Evolutionary conservation across 2,113 vertebrate genomes (phyloP).

Genomic region (Brevimyrus niger): DNA sequence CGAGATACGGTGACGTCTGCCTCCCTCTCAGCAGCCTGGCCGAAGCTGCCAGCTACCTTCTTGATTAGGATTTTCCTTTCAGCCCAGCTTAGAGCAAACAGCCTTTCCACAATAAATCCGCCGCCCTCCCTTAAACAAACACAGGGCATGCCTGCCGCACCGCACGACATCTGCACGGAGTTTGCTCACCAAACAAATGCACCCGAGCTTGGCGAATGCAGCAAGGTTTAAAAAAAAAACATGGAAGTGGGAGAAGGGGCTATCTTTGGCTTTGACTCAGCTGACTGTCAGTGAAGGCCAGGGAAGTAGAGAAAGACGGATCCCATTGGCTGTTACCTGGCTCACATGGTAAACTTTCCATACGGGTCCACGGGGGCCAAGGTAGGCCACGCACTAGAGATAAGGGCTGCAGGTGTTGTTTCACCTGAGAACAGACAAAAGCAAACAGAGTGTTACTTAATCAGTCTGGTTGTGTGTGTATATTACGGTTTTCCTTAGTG

Average conservation of each 20-base stretch:
- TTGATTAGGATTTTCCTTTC: slow-evolving; percentile 13
- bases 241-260: not conserved
- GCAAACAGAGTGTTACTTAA: slow-evolving; percentile 16
- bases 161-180: slow-evolving; percentile 39
- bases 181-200: slow-evolving; percentile 51
- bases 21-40: slow-evolving; percentile 9
- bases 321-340: not conserved
- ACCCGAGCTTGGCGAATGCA: slow-evolving; percentile 19
- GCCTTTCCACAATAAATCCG: not conserved
- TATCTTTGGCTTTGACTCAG: slow-evolving; percentile 6
- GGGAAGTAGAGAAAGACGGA: not conserved
- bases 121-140: slow-evolving; percentile 22
- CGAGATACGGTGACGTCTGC: slow-evolving; percentile 28
- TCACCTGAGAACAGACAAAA: slow-evolving; percentile 43
- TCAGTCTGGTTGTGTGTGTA: not conserved
- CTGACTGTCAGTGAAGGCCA: not conserved
- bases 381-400: slow-evolving; percentile 27
- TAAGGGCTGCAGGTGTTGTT: slow-evolving; percentile 27
- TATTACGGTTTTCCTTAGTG: not conserved
- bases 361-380: not conserved
- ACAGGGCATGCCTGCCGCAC: slow-evolving; percentile 20
- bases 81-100: slow-evolving; percentile 9
- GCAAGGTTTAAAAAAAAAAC: slow-evolving; percentile 14
- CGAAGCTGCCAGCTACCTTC: not conserved
- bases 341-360: not conserved